These are phyloP conservation scores for Sphyrna mokarran DNA, from an alignment of 2,113 vertebrate species.

Conservation along the genomic window DNA sequence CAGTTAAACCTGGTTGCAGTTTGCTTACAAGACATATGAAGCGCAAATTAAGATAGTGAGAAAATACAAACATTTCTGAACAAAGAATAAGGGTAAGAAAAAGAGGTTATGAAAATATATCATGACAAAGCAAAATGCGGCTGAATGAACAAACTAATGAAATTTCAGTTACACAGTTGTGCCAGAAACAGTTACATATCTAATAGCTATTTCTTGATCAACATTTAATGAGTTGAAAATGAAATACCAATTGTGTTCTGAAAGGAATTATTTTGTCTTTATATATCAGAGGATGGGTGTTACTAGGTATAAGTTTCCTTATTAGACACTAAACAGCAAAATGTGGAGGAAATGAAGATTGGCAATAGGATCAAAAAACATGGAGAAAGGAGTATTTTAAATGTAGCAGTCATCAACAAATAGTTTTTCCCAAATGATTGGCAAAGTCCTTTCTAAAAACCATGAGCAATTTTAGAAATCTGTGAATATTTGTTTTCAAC, in stretches of 20 bases:
- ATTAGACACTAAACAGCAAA: too few relatives aligned
- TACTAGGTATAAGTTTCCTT: too few relatives aligned
- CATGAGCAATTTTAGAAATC: too few relatives aligned
- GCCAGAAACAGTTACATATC: neutral
- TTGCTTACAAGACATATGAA: neutral
- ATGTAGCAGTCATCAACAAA: too few relatives aligned
- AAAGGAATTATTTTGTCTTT: neutral
- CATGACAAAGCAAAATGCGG: neutral
- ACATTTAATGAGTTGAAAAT: neutral
- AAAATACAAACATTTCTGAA: neutral
- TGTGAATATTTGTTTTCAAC: too few relatives aligned
- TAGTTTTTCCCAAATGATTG: too few relatives aligned
- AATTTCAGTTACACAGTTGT: neutral
- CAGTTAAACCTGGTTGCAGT: neutral
- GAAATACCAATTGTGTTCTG: neutral
- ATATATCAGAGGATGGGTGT: neutral
- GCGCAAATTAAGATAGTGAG: neutral
- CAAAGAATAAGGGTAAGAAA: neutral
- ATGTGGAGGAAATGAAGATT: too few relatives aligned
- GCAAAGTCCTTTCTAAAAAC: too few relatives aligned
- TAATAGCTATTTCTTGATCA: neutral
- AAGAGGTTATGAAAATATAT: neutral
- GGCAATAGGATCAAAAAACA: too few relatives aligned
- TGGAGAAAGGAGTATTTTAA: too few relatives aligned
- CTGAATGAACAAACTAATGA: neutral